phyloP scores from a whole-genome alignment of 2,888 invertebrate genomes.

The Brassicogethes aeneus region DNA sequence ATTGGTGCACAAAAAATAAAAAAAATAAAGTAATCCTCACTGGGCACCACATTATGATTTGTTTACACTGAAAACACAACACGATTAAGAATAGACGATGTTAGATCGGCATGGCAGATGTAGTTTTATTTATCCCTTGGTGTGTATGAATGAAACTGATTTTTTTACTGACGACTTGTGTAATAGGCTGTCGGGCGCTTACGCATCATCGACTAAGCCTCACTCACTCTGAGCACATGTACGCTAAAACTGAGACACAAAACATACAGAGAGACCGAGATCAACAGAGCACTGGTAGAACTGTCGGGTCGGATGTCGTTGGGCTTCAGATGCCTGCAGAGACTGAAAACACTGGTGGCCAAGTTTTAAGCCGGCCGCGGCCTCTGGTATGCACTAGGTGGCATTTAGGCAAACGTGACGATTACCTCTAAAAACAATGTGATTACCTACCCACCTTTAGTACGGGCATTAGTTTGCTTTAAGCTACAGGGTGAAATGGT shows the following conservation, averaged over 20 bases:
- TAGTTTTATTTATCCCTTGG: background rate
- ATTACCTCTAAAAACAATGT: too few relatives aligned
- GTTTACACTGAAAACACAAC: too few relatives aligned
- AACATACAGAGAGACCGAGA: slow-evolving; percentile 4
- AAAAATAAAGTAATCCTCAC: slow-evolving; percentile 13
- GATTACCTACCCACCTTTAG: too few relatives aligned
- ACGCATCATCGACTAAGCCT: slow-evolving; percentile 21
- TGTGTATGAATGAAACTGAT: background rate
- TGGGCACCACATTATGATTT: slow-evolving; percentile 9
- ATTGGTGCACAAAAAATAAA: slow-evolving; percentile 13
- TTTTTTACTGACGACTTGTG: slow-evolving; percentile 1
- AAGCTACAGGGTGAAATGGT: too few relatives aligned
- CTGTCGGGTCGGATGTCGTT: slow-evolving; percentile 17
- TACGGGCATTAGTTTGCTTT: too few relatives aligned
- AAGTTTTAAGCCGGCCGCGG: slow-evolving; percentile 7
- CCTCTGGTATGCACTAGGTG: slow-evolving; percentile 1
- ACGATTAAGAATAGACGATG: slow-evolving; percentile 4
- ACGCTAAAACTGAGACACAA: too few relatives aligned
- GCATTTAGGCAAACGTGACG: slow-evolving; percentile 12
- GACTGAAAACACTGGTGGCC: slow-evolving; percentile 16
- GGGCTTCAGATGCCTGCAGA: slow-evolving; percentile 28
- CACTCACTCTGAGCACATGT: too few relatives aligned
- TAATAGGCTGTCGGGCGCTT: slow-evolving; percentile 14
- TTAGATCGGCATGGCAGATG: background rate
- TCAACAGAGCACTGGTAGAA: slow-evolving; percentile 10